Evolutionary conservation across 2,888 invertebrate species (phyloP).

Genomic region (Himalopsyche tibetana): DNA sequence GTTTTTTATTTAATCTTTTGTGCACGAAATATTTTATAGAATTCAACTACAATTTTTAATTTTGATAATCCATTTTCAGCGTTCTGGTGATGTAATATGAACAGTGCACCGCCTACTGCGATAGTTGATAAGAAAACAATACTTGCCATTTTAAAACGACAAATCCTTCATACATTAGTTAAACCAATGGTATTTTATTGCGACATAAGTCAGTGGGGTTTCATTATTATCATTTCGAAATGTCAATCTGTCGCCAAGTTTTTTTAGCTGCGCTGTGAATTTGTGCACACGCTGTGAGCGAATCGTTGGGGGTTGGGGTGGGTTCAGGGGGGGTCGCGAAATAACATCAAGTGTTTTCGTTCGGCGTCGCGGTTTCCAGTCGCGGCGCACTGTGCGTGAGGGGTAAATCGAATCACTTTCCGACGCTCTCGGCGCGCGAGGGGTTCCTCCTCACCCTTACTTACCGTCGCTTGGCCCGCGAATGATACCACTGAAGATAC

Average conservation of each 20-base stretch:
- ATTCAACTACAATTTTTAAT: no score
- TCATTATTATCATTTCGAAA: background rate
- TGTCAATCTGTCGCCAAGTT: slow-evolving; percentile 31
- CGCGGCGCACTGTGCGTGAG: background rate
- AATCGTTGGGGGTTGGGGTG: no score
- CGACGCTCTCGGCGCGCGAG: background rate
- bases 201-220: background rate
- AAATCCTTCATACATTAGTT: no score
- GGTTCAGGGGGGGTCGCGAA: background rate
- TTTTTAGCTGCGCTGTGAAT: background rate
- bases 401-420: slow-evolving; percentile 31
- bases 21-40: no score
- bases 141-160: no score
- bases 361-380: slow-evolving; percentile 22
- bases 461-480: background rate
- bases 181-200: background rate
- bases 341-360: slow-evolving; percentile 43
- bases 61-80: no score
- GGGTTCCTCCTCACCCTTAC: background rate
- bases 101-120: no score
- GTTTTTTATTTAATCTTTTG: no score
- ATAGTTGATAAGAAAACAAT: no score
- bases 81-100: no score
- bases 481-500: no score
- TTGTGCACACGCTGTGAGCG: slow-evolving; percentile 24